A percentile compares a stretch with the other conserved stretches of the same genome.
Conservation (phyloP, 23 tunicate genomes). For the Trididemnum nubilum region DNA sequence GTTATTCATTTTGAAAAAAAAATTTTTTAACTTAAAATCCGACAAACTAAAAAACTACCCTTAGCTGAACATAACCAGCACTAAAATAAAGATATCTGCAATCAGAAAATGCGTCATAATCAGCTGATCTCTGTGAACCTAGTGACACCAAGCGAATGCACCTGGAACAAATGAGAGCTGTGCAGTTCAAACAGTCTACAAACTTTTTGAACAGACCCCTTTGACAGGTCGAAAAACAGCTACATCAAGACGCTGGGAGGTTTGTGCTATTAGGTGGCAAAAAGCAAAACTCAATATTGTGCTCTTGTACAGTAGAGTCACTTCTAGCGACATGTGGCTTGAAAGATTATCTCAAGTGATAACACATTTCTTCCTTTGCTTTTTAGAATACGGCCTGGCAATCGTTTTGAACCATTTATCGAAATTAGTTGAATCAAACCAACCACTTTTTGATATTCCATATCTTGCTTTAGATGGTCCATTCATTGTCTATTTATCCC, state of each 20-base stretch:
- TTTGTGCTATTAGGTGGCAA: conserved; percentile 15
- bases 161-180: too few relatives aligned
- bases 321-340: neutral
- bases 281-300: conserved; percentile 8
- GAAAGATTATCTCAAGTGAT: conserved; percentile 1
- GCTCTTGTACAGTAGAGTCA: neutral
- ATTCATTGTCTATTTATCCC: neutral
- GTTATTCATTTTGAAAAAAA: too few relatives aligned
- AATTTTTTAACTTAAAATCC: too few relatives aligned
- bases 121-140: too few relatives aligned
- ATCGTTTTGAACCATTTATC: neutral
- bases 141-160: too few relatives aligned
- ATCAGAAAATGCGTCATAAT: too few relatives aligned
- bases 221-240: neutral
- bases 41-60: too few relatives aligned
- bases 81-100: too few relatives aligned
- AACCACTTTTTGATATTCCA: conserved; percentile 11
- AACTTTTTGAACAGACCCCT: too few relatives aligned
- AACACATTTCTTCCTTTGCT: neutral
- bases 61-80: too few relatives aligned
- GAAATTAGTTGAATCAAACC: conserved; percentile 13
- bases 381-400: neutral
- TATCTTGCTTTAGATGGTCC: conserved; percentile 9
- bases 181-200: too few relatives aligned
- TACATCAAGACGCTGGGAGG: conserved; percentile 12